These are phyloP conservation scores for Eupithecia insigniata DNA, from an alignment of 2,888 invertebrate genomes.

Conservation along the genomic window DNA sequence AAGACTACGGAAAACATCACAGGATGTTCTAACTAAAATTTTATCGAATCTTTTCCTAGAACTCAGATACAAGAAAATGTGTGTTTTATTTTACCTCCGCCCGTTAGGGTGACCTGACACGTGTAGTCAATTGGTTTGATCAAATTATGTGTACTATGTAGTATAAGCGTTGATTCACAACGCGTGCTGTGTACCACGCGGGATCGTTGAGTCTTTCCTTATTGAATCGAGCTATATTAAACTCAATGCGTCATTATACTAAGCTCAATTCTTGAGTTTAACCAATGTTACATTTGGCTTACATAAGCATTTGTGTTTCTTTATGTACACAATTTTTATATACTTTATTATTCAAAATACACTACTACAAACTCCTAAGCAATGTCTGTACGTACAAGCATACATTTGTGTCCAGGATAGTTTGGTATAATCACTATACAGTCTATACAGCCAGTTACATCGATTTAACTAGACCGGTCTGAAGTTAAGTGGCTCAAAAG, in stretches of 20 bases:
- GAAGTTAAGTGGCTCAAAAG: conserved; percentile 10
- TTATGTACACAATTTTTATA: conserved; percentile 21
- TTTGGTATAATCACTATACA: conserved; percentile 20
- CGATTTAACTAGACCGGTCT: conserved; percentile 34
- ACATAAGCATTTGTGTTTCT: conserved; percentile 23
- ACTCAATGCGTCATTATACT: background rate
- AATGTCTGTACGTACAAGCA: conserved; percentile 57
- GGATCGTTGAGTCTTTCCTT: background rate
- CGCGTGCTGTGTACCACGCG: conserved; percentile 6
- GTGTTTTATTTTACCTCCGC: background rate
- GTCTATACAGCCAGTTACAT: conserved; percentile 29
- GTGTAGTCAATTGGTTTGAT: conserved; percentile 16
- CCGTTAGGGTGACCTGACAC: conserved; percentile 2
- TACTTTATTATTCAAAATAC: background rate
- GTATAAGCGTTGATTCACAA: too few relatives aligned
- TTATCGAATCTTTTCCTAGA: background rate
- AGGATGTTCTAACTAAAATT: background rate
- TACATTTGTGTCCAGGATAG: conserved; percentile 33
- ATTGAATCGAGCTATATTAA: background rate
- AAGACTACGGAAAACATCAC: background rate
- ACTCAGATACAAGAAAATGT: background rate
- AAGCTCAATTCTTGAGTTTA: background rate
- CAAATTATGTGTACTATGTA: conserved; percentile 2
- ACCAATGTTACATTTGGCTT: conserved; percentile 21
- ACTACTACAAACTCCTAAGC: conserved; percentile 11